Conservation (phyloP, 2,888 invertebrate genomes). For the Sthenelais limicola region DNA sequence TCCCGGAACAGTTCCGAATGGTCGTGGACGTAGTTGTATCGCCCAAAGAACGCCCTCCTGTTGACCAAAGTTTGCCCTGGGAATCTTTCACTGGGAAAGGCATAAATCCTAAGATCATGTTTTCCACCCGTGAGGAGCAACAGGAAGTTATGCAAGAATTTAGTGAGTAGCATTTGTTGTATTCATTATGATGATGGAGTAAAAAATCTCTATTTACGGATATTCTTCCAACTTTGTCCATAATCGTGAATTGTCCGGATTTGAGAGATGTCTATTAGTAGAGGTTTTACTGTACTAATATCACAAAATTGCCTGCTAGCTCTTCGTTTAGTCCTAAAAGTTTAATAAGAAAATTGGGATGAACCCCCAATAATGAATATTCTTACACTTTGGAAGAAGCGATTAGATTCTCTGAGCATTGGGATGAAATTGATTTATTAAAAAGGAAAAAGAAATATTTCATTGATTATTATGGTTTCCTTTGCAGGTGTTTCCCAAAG, state of each 20-base stretch:
- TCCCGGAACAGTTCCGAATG: constrained; percentile 67
- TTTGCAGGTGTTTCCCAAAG: constrained; percentile 61
- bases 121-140: constrained; percentile 67
- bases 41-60: constrained; percentile 59
- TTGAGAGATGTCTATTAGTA: too few relatives aligned
- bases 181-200: not conserved
- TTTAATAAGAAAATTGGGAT: too few relatives aligned
- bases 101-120: constrained; percentile 65
- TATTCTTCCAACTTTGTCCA: not conserved
- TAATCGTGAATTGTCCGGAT: not conserved
- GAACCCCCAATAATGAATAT: too few relatives aligned
- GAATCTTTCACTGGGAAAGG: constrained; percentile 62
- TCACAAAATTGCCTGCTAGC: too few relatives aligned
- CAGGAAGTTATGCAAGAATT: constrained; percentile 62
- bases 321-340: too few relatives aligned
- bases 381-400: too few relatives aligned
- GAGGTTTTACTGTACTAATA: too few relatives aligned
- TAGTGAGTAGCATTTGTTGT: constrained; percentile 57
- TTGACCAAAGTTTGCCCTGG: constrained; percentile 62
- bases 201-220: not conserved
- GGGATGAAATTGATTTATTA: too few relatives aligned
- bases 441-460: too few relatives aligned
- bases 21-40: constrained; percentile 64
- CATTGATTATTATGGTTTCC: too few relatives aligned
- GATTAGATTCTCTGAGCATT: too few relatives aligned